These are phyloP conservation scores for Trissoscelio sp. DNA, from an alignment of 2,888 invertebrate species.

Conservation along the genomic window DNA sequence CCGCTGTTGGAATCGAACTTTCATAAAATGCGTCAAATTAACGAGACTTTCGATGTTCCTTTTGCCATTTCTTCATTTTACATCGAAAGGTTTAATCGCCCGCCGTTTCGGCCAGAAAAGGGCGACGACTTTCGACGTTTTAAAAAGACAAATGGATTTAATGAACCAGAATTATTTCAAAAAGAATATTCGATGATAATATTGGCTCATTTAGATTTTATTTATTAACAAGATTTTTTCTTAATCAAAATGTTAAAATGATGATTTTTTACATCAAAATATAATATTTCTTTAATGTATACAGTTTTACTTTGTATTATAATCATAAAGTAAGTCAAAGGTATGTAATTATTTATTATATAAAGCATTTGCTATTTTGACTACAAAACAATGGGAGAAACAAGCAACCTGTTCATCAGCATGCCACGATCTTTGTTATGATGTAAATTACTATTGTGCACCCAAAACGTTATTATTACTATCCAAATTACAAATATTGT, in stretches of 20 bases:
- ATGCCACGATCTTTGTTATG: constrained; percentile 42
- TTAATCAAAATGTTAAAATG: too few relatives aligned
- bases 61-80: constrained; percentile 59
- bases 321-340: too few relatives aligned
- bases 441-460: constrained; percentile 48
- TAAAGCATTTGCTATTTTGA: constrained; percentile 8
- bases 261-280: too few relatives aligned
- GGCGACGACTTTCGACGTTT: constrained; percentile 32
- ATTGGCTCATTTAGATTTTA: too few relatives aligned
- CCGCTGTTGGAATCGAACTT: constrained; percentile 59
- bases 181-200: constrained; percentile 33
- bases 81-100: constrained; percentile 58
- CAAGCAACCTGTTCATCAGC: constrained; percentile 37
- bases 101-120: constrained; percentile 7
- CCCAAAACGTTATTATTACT: constrained; percentile 37
- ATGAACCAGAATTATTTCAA: constrained; percentile 56
- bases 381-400: constrained; percentile 34
- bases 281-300: too few relatives aligned
- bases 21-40: constrained; percentile 66
- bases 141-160: constrained; percentile 62
- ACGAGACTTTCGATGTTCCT: constrained; percentile 63
- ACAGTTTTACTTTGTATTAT: too few relatives aligned
- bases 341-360: constrained; percentile 12
- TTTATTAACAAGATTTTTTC: too few relatives aligned
- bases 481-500: constrained; percentile 44